Conservation (phyloP, 2,888 invertebrate species). For the Eupelmus urozonus region DNA sequence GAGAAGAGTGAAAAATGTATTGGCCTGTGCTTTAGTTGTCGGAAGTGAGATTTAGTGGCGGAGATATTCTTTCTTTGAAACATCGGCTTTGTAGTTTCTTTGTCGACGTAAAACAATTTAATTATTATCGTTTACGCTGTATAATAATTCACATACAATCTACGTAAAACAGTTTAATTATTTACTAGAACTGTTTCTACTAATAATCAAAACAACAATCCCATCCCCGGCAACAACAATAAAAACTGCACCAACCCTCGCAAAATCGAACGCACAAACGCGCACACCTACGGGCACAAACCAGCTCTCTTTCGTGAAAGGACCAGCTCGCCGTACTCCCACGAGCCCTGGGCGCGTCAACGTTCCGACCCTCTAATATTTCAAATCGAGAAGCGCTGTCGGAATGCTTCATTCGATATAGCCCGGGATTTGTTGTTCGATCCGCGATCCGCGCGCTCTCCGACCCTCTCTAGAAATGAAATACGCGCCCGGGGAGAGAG, state of each 20-base stretch:
- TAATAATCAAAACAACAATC: too few relatives aligned
- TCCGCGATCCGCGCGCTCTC: not conserved
- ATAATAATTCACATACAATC: not conserved
- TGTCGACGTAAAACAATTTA: not conserved
- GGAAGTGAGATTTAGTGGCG: not conserved
- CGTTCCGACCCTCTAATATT: slow-evolving; percentile 42
- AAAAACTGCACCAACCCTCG: too few relatives aligned
- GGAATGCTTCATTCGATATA: not conserved
- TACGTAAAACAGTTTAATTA: too few relatives aligned
- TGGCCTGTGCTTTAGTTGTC: not conserved
- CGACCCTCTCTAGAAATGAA: slow-evolving; percentile 29
- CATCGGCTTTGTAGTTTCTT: not conserved
- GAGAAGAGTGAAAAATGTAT: not conserved
- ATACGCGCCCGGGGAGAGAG: slow-evolving; percentile 26
- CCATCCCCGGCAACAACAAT: too few relatives aligned
- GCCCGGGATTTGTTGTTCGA: slow-evolving; percentile 33
- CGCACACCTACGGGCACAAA: too few relatives aligned
- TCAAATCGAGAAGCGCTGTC: slow-evolving; percentile 44
- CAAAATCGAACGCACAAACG: too few relatives aligned
- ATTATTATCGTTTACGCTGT: too few relatives aligned
- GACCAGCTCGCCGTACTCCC: too few relatives aligned
- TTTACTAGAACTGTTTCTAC: too few relatives aligned
- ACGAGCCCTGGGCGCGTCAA: too few relatives aligned
- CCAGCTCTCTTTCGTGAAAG: not conserved
- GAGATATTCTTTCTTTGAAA: not conserved